Base-by-base conservation (phyloP, 2,113 vertebrate genomes). In the Ranitomeya imitator region DNA sequence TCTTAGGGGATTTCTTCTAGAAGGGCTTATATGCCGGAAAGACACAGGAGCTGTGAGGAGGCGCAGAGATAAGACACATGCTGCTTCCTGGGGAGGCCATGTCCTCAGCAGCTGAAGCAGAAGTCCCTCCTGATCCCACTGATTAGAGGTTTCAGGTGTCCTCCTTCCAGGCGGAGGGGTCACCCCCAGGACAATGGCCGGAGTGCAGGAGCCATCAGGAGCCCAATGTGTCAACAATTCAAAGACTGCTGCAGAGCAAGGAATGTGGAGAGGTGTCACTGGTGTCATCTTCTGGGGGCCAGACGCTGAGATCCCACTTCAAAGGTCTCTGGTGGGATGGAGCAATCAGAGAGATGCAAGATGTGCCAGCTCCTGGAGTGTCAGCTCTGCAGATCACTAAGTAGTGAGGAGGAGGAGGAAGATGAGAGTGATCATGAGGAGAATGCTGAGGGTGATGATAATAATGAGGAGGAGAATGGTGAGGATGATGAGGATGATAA, bases 101-200 rank as follows among this genome's bases (percentile, higher is more conserved):
- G 0, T 91, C 84, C 83, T 90, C 92, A 87, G 90, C 91, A 92
- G 91, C 89, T 91, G 91, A 92, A 89, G 90, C 59, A 91, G 91
- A 90, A 60, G 89, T 74, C 37, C 61, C 89, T 91, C 92, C 90
- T 88, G 91, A 94, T 90, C 89, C 90, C 85, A 73, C 91, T 91
- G 90, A 87, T 91, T 91, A 91, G 92, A 89, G 91, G 91, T 93
- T 91, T 93, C 93, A 91, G 91, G 92, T 94, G 91, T 93, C 90
- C 88, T 88, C 91, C 93, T 89, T 90, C 89, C 83, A 92, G 91
- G 88, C 92, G 83, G 55, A 45, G 92, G 73, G 95, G 94, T 96
- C 95, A 95, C 11, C 0, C 87, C 74, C 85, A 90, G 94, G 94
- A 93, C 92, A 94, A 23, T 65, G 86, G 37, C 7, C 87, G 90